These are phyloP conservation scores for Zygothrica quintamaculata DNA, from an alignment of 2,888 invertebrate genomes.

Conservation along the genomic window DNA sequence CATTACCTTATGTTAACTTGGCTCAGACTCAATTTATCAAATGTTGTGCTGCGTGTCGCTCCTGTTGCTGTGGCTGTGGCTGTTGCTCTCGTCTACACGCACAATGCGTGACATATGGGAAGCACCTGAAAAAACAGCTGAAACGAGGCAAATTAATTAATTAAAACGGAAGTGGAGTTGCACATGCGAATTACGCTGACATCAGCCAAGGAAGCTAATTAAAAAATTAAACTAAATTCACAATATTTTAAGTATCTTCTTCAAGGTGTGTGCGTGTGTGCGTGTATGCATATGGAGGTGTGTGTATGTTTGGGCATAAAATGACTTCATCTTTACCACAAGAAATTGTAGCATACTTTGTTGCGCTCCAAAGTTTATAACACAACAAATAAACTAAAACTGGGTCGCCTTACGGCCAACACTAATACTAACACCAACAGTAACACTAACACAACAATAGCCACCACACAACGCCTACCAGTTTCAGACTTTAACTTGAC, in stretches of 20 bases:
- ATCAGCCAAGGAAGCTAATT: slow-evolving; percentile 6
- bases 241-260: background rate
- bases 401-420: slow-evolving; percentile 62
- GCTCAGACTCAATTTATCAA: slow-evolving; percentile 68
- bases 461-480: too few species aligned
- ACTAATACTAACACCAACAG: too few species aligned
- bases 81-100: slow-evolving; percentile 36
- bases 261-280: background rate
- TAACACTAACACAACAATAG: too few species aligned
- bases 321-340: slow-evolving; percentile 65
- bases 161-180: background rate
- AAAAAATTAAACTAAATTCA: background rate
- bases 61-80: too few species aligned
- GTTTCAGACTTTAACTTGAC: too few species aligned
- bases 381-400: slow-evolving; percentile 50
- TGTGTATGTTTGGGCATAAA: slow-evolving; percentile 33
- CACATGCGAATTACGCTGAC: slow-evolving; percentile 16
- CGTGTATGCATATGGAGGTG: slow-evolving; percentile 14
- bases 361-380: slow-evolving; percentile 37
- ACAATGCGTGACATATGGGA: slow-evolving; percentile 20
- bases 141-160: slow-evolving; percentile 14
- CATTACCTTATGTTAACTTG: slow-evolving; percentile 51
- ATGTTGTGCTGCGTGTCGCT: slow-evolving; percentile 49
- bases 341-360: slow-evolving; percentile 57
- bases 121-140: background rate